A percentile compares a stretch with the other conserved stretches of the same genome.
Evolutionary conservation across 2,888 invertebrate species (phyloP).

Genomic region (Platerodrilus igneus): DNA sequence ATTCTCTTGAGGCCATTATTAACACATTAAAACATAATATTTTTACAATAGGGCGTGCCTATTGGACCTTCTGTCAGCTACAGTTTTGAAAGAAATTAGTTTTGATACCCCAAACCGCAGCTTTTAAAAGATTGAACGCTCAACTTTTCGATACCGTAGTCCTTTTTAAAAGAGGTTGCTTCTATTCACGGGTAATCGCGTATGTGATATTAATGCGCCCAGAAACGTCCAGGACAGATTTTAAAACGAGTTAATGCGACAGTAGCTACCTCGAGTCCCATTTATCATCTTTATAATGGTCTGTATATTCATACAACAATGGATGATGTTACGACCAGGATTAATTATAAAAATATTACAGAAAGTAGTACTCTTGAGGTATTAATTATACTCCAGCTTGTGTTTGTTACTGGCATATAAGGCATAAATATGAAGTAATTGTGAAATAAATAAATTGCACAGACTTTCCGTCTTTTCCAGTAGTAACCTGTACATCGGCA

Average conservation of each 20-base stretch:
- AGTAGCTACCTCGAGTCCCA: conserved; percentile 44
- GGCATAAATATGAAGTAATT: conserved; percentile 18
- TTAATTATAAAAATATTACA: conserved; percentile 35
- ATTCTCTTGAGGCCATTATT: conserved; percentile 46
- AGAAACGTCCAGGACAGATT: conserved; percentile 48
- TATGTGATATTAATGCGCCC: conserved; percentile 49
- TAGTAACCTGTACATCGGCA: too few relatives aligned
- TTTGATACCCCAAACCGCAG: conserved; percentile 30
- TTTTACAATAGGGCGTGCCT: conserved; percentile 47
- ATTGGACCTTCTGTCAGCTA: conserved; percentile 46
- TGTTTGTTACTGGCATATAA: conserved; percentile 22
- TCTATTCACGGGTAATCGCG: conserved; percentile 48
- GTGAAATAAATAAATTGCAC: too few relatives aligned
- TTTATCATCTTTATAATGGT: conserved; percentile 45
- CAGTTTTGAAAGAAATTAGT: conserved; percentile 42
- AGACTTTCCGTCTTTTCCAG: too few relatives aligned
- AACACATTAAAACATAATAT: conserved; percentile 49
- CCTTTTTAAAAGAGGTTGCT: conserved; percentile 40
- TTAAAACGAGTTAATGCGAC: conserved; percentile 47
- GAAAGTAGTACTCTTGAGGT: conserved; percentile 19
- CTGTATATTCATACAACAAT: conserved; percentile 41
- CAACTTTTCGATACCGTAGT: conserved; percentile 35
- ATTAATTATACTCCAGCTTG: too few relatives aligned
- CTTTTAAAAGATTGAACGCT: conserved; percentile 25
- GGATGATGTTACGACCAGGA: conserved; percentile 39